A percentile compares a stretch with the other conserved stretches of the same genome.
Evolutionary conservation across 1,140 invertebrate species (phyloP).

Genomic region (Drosophila ananassae): DNA sequence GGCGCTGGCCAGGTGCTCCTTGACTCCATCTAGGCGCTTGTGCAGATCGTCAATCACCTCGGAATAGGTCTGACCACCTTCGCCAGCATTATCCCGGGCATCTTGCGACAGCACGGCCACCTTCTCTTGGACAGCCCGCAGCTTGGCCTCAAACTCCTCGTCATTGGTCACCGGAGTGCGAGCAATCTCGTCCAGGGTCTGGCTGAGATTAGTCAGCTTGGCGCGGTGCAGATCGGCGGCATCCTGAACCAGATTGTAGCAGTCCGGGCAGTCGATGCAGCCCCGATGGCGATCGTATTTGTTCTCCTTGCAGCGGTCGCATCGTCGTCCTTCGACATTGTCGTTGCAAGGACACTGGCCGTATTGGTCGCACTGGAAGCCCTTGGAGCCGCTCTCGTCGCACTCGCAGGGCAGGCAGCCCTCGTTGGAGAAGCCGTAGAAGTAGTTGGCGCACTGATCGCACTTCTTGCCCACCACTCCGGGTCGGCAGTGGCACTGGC

Average conservation of each 20-base stretch:
- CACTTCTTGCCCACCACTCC: slow-evolving; percentile 94
- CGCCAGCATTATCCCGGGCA: slow-evolving; percentile 88
- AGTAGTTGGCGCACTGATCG: slow-evolving; percentile 92
- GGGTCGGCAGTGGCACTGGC: slow-evolving; percentile 93
- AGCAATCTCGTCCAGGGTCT: slow-evolving; percentile 85
- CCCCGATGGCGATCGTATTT: slow-evolving; percentile 93
- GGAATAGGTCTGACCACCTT: slow-evolving; percentile 87
- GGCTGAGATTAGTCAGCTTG: slow-evolving; percentile 90
- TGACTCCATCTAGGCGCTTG: slow-evolving; percentile 88
- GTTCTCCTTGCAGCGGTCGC: slow-evolving; percentile 97
- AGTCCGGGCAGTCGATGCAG: slow-evolving; percentile 95
- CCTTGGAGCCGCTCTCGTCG: slow-evolving; percentile 93
- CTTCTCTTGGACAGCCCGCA: slow-evolving; percentile 89
- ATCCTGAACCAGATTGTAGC: slow-evolving; percentile 96
- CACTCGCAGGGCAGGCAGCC: slow-evolving; percentile 95
- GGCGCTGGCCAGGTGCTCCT: slow-evolving; percentile 87
- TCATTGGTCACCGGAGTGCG: slow-evolving; percentile 94
- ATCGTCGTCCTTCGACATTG: slow-evolving; percentile 95
- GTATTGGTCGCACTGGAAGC: slow-evolving; percentile 91
- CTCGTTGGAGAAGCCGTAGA: slow-evolving; percentile 94
- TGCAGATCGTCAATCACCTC: slow-evolving; percentile 89
- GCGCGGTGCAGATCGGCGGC: slow-evolving; percentile 92
- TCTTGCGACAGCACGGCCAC: slow-evolving; percentile 90
- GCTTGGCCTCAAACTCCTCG: slow-evolving; percentile 91
- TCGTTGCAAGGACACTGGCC: slow-evolving; percentile 96